phyloP scores from a whole-genome alignment of 2,113 vertebrate species.

The Spea bombifrons region DNA sequence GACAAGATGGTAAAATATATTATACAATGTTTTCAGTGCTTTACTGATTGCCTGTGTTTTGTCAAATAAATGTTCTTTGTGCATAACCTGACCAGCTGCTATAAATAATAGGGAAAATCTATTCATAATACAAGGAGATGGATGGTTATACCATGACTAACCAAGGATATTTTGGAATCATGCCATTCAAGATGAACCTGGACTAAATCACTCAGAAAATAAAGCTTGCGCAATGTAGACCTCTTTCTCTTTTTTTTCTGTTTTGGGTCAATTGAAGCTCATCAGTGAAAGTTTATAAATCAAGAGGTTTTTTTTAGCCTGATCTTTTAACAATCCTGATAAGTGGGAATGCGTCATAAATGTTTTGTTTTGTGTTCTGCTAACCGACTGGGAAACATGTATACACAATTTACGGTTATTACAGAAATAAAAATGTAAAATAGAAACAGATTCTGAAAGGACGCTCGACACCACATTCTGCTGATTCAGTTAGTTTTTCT shows the following conservation, averaged over 20 bases:
- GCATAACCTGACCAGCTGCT: conserved; percentile 32
- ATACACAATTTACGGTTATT: no score
- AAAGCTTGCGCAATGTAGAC: not conserved
- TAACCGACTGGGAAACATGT: no score
- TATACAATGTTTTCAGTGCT: conserved; percentile 31
- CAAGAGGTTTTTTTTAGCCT: not conserved
- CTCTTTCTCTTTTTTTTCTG: not conserved
- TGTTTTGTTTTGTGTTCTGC: no score
- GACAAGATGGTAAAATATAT: conserved; percentile 7
- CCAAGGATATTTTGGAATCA: conserved; percentile 13
- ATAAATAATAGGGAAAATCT: conserved; percentile 27
- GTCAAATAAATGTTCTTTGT: conserved; percentile 28
- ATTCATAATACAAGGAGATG: conserved; percentile 40
- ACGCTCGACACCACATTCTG: no score
- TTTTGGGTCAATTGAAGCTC: not conserved
- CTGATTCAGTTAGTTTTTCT: no score
- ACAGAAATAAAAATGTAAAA: no score
- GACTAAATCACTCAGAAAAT: conserved; percentile 31
- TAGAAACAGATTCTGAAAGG: no score
- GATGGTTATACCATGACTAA: conserved; percentile 37
- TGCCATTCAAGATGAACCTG: conserved; percentile 35
- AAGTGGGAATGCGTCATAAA: no score
- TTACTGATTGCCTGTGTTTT: conserved; percentile 23
- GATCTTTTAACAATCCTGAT: not conserved
- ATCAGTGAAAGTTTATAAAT: not conserved